Evolutionary conservation across 2,113 vertebrate species (phyloP), one percentile per base, ranked within the genome.

Genomic region (Oreocharis arfaki): DNA sequence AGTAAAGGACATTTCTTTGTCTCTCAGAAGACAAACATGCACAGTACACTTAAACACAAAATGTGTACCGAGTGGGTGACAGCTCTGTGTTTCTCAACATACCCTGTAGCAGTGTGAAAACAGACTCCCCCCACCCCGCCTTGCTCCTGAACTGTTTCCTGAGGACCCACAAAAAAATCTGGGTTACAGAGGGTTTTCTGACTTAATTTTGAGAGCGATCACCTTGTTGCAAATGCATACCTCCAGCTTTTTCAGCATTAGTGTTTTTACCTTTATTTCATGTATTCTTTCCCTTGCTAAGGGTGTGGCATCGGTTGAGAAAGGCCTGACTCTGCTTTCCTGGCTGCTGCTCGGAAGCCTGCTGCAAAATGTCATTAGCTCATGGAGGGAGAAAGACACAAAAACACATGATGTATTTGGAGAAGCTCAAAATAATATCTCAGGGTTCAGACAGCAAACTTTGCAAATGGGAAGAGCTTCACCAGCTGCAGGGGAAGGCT

Each of bases 11-110:
- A 32, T 70, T 77, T 82, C 97, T 97, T 97, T 98, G 97, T 98
- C 87, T 91, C 74, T 47, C 7, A 35, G 74, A 94, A 96, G 94
- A 97, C 97, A 98, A 89, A 89, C 86, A 46, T 0, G 35, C 82
- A 92, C 96, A 97, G 97, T 97, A 35, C 91, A 50, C 94, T 85
- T 50, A 85, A 78, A 87, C 53, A 75, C 91, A 91, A 92, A 83
- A 91, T 49, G 67, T 76, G 93, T 85, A 94, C 92, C 90, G 97
- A 97, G 96, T 96, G 97, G 97, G 97, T 97, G 96, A 97, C 87
- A 69, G 90, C 80, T 75, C 78, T 32, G 61, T 87, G 87, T 89
- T 95, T 95, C 86, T 96, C 94, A 85, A n/a, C 77, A 42, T 90
- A 70, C 55, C 87, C 93, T 1, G 11, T 65, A 68, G 91, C 85